Evolutionary conservation across 2,888 invertebrate genomes (phyloP), one percentile per base, ranked within the genome.

Genomic region (Caenorhabditis sulstoni): DNA sequence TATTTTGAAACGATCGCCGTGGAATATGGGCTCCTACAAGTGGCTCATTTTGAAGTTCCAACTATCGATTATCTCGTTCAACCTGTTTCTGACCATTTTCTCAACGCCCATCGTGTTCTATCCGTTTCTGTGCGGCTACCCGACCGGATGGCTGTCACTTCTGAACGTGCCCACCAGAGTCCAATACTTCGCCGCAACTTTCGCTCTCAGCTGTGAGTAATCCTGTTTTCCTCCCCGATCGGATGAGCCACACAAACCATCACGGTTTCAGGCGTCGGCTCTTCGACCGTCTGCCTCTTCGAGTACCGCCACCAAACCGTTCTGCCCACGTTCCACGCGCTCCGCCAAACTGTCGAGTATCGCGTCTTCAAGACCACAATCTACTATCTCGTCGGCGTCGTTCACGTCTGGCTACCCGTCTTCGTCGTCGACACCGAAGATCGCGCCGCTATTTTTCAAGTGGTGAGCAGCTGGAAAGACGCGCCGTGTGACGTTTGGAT

Each of bases 241-340:
- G 20, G 9, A 14, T 12, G 23, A 14, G 20, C 41, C 20, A 5
- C 22, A 3, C 22, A n/a, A n/a, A n/a, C n/a, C n/a, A n/a, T n/a
- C n/a, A n/a, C n/a, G n/a, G n/a, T 49, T 57, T 20, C 55, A 71
- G 62, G 71, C 57, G 41, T 71, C 41, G 71, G 71, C 18, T 41
- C 62, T n/a, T 71, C 71, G 2, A 71, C 71, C 9, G 47, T 55
- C 3, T 62, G 47, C 16, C 62, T 71, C 11, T 71, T 71, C 18
- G 71, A 71, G 11, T 57, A 71, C 18, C 55, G 71, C 22, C 71
- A 71, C 49, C 71, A 71, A 49, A 47, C 45, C 39, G 71, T 71
- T n/a, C 57, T 71, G 5, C 71, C 71, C 18, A 71, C 7, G 14
- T 71, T 71, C 23, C 71, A 71, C 49, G 9, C 62, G 45, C 57